These are phyloP conservation scores for Anomalospiza imberbis DNA, from an alignment of 2,797 vertebrate genomes.

Conservation along the genomic window DNA sequence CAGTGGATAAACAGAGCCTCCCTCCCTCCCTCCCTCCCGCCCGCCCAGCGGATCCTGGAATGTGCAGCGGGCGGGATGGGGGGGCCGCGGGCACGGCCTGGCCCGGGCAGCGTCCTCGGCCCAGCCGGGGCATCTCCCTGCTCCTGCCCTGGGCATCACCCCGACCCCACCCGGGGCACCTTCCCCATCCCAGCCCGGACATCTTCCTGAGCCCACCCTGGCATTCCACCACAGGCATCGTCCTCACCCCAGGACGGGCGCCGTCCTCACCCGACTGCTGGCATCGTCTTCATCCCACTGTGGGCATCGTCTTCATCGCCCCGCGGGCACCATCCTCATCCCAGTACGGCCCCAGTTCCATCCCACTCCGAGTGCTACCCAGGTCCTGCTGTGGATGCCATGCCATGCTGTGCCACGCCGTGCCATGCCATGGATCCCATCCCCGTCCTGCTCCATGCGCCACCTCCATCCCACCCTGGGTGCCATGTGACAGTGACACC, in stretches of 20 bases:
- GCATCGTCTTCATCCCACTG: too few relatives aligned
- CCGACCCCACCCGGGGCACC: neutral
- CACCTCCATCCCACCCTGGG: neutral
- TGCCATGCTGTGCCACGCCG: too few relatives aligned
- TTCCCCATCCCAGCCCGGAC: neutral
- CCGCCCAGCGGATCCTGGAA: neutral
- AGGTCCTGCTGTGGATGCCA: neutral
- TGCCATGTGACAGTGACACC: neutral
- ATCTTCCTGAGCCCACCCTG: neutral
- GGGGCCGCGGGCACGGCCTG: neutral
- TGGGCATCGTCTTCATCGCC: too few relatives aligned
- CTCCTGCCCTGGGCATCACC: rapidly evolving
- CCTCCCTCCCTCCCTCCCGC: too few relatives aligned
- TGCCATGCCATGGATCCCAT: neutral
- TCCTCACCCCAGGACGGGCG: neutral
- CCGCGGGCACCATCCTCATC: neutral
- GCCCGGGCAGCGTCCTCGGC: neutral
- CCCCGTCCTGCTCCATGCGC: neutral
- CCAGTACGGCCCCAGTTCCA: neutral
- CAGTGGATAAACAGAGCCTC: neutral
- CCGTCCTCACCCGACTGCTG: neutral
- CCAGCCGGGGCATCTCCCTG: neutral
- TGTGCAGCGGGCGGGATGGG: neutral
- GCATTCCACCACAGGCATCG: neutral
- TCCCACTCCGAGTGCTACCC: neutral